phyloP scores from a whole-genome alignment of 2,113 vertebrate species.

The Scopus umbretta region DNA sequence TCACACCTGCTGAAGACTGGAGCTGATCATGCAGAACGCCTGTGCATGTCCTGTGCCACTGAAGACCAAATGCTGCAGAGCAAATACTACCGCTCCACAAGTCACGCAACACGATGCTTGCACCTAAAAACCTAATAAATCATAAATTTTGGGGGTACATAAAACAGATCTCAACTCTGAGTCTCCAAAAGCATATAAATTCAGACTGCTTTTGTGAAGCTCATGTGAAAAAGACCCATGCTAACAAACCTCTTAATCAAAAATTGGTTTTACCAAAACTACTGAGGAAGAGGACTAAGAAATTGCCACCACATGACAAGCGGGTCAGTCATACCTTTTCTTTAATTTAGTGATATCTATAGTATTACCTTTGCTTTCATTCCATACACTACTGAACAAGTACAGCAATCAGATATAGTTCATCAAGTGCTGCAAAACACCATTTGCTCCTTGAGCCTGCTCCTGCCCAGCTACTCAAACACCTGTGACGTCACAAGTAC shows the following conservation, averaged over 20 bases:
- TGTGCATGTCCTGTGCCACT: neutral
- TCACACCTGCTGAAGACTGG: too few species aligned
- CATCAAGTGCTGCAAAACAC: neutral
- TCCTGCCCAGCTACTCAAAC: neutral
- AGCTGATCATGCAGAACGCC: neutral
- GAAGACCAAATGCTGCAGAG: neutral
- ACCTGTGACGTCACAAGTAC: neutral
- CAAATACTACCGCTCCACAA: neutral
- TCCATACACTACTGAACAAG: neutral
- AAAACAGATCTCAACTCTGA: neutral
- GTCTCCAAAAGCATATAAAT: neutral
- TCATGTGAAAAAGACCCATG: neutral
- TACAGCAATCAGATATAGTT: neutral
- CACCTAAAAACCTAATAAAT: neutral
- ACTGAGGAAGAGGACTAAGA: neutral
- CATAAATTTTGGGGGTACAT: neutral
- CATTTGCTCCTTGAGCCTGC: neutral
- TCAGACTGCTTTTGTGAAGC: neutral
- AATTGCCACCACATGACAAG: neutral
- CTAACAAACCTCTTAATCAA: neutral
- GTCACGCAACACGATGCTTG: neutral
- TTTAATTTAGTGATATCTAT: neutral
- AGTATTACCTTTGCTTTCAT: neutral
- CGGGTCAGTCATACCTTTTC: neutral
- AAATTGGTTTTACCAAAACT: neutral